Conservation (phyloP, 2,113 vertebrate species). For the Chloropsis cyanopogon region DNA sequence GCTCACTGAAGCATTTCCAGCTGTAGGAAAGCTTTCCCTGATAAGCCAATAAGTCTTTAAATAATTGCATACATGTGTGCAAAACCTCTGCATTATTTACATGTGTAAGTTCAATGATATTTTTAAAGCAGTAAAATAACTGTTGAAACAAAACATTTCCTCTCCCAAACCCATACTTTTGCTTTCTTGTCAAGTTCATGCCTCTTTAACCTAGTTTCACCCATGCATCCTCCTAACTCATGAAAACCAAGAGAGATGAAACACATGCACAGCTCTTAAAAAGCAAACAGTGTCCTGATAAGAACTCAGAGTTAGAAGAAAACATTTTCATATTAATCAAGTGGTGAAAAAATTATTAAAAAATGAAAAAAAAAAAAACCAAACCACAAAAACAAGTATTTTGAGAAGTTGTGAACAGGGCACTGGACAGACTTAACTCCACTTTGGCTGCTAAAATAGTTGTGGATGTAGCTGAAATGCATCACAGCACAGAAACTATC, state of each 20-base stretch:
- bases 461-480: background rate
- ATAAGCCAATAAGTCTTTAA: background rate
- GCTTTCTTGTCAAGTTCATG: background rate
- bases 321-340: background rate
- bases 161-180: background rate
- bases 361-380: background rate
- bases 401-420: background rate
- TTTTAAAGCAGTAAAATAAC: background rate
- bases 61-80: background rate
- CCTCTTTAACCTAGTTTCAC: background rate
- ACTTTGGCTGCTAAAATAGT: background rate
- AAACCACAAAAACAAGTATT: background rate
- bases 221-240: background rate
- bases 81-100: background rate
- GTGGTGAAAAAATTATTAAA: background rate
- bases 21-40: background rate
- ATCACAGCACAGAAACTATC: background rate
- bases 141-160: background rate
- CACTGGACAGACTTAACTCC: background rate
- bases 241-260: background rate
- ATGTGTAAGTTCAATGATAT: background rate
- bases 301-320: background rate
- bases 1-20: background rate
- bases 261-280: background rate
- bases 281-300: background rate